Base-by-base conservation (phyloP, 2,888 invertebrate genomes). In the Drosophila helvetica region DNA sequence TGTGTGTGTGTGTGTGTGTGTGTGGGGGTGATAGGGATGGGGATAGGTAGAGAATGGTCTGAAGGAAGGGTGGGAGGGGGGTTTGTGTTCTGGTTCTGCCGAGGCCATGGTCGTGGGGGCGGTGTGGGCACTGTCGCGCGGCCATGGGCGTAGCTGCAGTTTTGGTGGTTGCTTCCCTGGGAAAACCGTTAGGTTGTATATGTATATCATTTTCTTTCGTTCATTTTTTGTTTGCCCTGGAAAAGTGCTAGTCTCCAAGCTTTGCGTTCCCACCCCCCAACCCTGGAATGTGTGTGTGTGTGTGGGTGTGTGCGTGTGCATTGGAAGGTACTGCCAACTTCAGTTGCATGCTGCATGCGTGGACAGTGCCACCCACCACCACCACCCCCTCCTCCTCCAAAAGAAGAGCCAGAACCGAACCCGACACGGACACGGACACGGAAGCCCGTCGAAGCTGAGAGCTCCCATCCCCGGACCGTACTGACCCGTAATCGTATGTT, bases 341-440 rank as follows among this genome's bases (percentile, higher is more conserved):
- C 38, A 83, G 86, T 82, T 79, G 83, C 83, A 77, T 83, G 74
- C 80, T 82, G 80, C 80, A 73, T 53, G 74, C 74, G 74, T 72
- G 51, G 54, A 65, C 56, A 43, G 48, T 33, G 30, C 48, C 50
- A 42, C 60, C 60, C 25, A 30, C 48, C 60, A 19, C 38, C 45
- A 33, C n/a, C n/a, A 3, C 22, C 27, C 19, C 12, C 3, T 3
- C 25, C 9, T n/a, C n/a, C n/a, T n/a, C 30, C n/a, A 38, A 38
- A 6, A 58, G 48, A 42, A 38, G 42, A 45, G 27, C 43, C 25
- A n/a, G 25, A 48, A 22, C 30, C 50, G 25, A 27, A 25, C 51
- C 51, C 27, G 64, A 57, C 47, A 61, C 70, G 54, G 38, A 38
- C 53, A 48, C 25, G 27, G 54, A 38, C 55, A 38, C 25, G 27